These are phyloP conservation scores for Eupsilia transversa DNA, from an alignment of 2,888 invertebrate genomes.

Conservation along the genomic window DNA sequence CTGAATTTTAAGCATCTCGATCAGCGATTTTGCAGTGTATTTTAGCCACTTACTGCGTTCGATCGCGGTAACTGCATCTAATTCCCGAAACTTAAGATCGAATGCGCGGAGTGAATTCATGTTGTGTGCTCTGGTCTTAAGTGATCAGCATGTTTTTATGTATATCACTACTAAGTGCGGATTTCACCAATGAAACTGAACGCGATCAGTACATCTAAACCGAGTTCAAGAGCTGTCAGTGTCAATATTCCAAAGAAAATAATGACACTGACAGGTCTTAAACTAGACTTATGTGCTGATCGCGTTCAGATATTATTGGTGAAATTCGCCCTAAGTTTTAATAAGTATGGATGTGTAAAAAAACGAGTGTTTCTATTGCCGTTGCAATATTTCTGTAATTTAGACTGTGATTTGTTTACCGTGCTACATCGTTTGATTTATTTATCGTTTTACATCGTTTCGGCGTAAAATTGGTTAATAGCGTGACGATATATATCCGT, in stretches of 20 bases:
- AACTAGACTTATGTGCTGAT: too few relatives aligned
- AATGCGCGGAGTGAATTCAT: neutral
- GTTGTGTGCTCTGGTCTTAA: neutral
- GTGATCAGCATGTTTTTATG: neutral
- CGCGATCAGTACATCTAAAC: too few relatives aligned
- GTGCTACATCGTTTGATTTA: neutral
- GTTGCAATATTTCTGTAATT: neutral
- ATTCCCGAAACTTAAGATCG: neutral
- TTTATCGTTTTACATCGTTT: neutral
- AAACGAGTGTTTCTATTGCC: neutral
- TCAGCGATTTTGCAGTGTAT: neutral
- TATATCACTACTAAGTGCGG: too few relatives aligned
- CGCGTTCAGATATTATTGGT: too few relatives aligned
- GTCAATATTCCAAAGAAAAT: too few relatives aligned
- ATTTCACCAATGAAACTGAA: too few relatives aligned
- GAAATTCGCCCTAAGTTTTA: neutral
- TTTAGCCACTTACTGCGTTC: neutral
- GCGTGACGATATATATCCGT: neutral
- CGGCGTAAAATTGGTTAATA: slow-evolving; percentile 4
- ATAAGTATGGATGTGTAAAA: neutral
- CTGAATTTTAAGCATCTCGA: neutral
- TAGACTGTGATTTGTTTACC: neutral
- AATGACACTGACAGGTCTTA: too few relatives aligned
- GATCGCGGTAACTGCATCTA: neutral
- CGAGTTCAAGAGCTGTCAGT: too few relatives aligned